phyloP scores from a whole-genome alignment of 2,888 invertebrate species.

The Cephus nigrinus region DNA sequence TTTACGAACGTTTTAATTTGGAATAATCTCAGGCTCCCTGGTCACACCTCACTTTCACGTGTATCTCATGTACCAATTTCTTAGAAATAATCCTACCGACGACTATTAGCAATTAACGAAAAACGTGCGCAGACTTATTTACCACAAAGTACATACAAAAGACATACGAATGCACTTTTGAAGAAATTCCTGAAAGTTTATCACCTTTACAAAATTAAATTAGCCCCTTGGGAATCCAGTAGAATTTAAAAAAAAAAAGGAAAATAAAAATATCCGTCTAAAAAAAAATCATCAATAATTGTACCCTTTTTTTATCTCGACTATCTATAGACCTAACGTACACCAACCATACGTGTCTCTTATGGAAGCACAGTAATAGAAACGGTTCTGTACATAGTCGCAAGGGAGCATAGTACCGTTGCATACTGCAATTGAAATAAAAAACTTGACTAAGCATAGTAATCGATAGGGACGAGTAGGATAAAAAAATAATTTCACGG shows the following conservation, averaged over 20 bases:
- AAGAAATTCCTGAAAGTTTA: not conserved
- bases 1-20: slow-evolving; percentile 43
- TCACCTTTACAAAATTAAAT: not conserved
- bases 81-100: not conserved
- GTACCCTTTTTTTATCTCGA: not conserved
- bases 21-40: slow-evolving; percentile 36
- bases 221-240: not conserved
- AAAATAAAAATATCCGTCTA: too few species aligned
- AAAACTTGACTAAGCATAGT: not conserved
- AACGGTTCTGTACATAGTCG: not conserved
- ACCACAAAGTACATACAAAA: not conserved
- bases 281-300: too few species aligned
- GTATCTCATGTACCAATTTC: slow-evolving; percentile 15
- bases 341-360: not conserved
- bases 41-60: slow-evolving; percentile 26
- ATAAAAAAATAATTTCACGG: not conserved
- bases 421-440: not conserved
- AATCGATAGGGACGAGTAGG: not conserved
- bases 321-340: not conserved
- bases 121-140: not conserved
- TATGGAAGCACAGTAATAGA: not conserved
- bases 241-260: too few species aligned
- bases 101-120: not conserved
- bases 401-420: not conserved
- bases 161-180: not conserved